Evolutionary conservation across 2,113 vertebrate genomes (phyloP).

Genomic region (Prolemur simus): DNA sequence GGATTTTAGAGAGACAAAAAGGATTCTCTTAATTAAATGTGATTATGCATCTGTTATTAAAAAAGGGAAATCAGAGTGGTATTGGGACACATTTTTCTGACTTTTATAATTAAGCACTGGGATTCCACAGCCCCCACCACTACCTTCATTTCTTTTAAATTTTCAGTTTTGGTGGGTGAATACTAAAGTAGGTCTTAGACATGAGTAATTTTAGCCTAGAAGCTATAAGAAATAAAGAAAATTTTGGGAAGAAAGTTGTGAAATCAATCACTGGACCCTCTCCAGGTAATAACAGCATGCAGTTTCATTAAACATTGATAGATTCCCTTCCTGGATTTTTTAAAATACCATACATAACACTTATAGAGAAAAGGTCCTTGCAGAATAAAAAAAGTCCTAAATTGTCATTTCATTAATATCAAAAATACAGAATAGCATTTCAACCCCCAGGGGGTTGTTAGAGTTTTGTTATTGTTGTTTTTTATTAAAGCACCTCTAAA

Average conservation of each 20-base stretch:
- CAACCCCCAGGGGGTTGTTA: background rate
- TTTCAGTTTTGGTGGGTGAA: slow-evolving; percentile 39
- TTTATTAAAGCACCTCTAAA: background rate
- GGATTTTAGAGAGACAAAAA: slow-evolving; percentile 58
- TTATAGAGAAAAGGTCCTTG: background rate
- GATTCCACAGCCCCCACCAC: background rate
- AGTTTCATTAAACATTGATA: background rate
- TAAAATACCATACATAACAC: background rate
- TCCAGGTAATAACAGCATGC: slow-evolving; percentile 39
- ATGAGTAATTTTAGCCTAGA: slow-evolving; percentile 18
- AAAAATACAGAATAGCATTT: background rate
- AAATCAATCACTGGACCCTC: background rate
- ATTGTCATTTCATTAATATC: background rate
- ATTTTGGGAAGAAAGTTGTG: slow-evolving; percentile 8
- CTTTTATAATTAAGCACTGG: slow-evolving; percentile 50
- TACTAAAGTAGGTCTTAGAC: slow-evolving; percentile 14
- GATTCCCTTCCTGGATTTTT: slow-evolving; percentile 9
- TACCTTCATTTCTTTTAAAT: background rate
- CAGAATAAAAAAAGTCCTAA: background rate
- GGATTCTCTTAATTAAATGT: slow-evolving; percentile 69
- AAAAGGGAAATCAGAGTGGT: slow-evolving; percentile 4
- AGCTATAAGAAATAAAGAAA: slow-evolving; percentile 30
- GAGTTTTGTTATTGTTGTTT: background rate
- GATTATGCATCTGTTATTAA: slow-evolving; percentile 62
- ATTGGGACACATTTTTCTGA: slow-evolving; percentile 45